Base-by-base conservation (phyloP, 2,888 invertebrate genomes). In the Drosophila infuscata region DNA sequence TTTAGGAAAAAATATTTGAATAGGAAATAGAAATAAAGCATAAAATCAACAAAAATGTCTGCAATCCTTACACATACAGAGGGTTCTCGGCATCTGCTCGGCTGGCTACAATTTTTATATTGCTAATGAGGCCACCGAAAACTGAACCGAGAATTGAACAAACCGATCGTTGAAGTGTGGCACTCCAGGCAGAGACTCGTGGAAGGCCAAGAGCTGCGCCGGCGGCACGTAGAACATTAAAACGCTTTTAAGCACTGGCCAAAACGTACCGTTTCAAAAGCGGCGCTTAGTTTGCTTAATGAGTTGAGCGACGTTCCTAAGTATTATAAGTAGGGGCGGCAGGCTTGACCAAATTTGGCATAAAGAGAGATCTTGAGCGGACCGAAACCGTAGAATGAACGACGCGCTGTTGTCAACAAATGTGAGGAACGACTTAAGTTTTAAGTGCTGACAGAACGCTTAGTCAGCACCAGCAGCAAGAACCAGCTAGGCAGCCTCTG, bases 281-380 rank as follows among this genome's bases (percentile, higher is more conserved):
- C 78, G 85, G 85, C 85, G 89, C 89, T 89, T 83, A 73, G 75
- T 61, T 76, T 76, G 79, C 82, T 76, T 79, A 85, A 86, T 83
- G 83, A 85, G 66, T 61, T 70, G 69, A 48, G 32, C 63, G 35
- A 36, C 64, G 51, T 52, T 63, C 71, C 53, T 49, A 69, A 62
- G 70, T 80, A 59, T 58, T 66, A 76, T 74, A 84, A 84, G 84
- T 84, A 88, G 88, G 83, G 88, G 84, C 84, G 85, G 75, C 76
- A 60, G 79, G 89, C 84, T 83, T 89, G 87, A 87, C 85, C 85
- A 85, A 81, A 89, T 84, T 85, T 71, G 87, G 87, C 60, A 49
- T 56, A 29, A 3, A 56, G 67, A 74, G 70, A 74, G 64, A 66
- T 61, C 60, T 66, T 63, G 56, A 70, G 54, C 62, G 43, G 29